phyloP scores from a whole-genome alignment of 2,113 vertebrate species.

The Channa argus region DNA sequence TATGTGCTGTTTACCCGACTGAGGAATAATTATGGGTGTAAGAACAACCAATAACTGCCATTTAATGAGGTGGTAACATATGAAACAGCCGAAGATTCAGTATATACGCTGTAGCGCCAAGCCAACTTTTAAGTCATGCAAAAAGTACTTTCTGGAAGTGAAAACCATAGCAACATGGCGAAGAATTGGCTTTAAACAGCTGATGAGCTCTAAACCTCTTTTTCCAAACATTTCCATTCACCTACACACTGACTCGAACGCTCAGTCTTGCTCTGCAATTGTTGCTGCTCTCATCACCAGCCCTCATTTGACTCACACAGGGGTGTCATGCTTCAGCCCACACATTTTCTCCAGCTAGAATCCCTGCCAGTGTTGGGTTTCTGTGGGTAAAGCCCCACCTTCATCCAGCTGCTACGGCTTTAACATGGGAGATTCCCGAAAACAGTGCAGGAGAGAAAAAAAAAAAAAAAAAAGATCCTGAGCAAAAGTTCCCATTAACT shows the following conservation, averaged over 20 bases:
- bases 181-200: background rate
- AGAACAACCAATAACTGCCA: too few species aligned
- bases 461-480: slow-evolving; percentile 47
- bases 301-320: slow-evolving; percentile 48
- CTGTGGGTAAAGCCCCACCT: slow-evolving; percentile 55
- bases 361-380: slow-evolving; percentile 40
- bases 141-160: background rate
- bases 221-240: too few species aligned
- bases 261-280: background rate
- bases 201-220: background rate
- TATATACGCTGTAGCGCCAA: background rate
- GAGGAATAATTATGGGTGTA: too few species aligned
- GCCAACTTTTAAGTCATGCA: background rate
- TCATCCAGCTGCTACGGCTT: slow-evolving; percentile 63
- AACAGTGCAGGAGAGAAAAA: slow-evolving; percentile 13
- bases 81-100: too few species aligned
- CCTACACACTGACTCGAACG: background rate
- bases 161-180: background rate
- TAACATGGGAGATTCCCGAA: slow-evolving; percentile 54
- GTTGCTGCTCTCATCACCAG: slow-evolving; percentile 28
- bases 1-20: too few species aligned
- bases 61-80: too few species aligned
- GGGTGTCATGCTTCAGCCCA: slow-evolving; percentile 47
- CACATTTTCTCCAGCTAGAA: slow-evolving; percentile 23
- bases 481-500: slow-evolving; percentile 52